Percentiles rank a stretch among this genome's conserved stretches.
Conservation (phyloP, 1,140 invertebrate genomes). For the Drosophila sproati region DNA sequence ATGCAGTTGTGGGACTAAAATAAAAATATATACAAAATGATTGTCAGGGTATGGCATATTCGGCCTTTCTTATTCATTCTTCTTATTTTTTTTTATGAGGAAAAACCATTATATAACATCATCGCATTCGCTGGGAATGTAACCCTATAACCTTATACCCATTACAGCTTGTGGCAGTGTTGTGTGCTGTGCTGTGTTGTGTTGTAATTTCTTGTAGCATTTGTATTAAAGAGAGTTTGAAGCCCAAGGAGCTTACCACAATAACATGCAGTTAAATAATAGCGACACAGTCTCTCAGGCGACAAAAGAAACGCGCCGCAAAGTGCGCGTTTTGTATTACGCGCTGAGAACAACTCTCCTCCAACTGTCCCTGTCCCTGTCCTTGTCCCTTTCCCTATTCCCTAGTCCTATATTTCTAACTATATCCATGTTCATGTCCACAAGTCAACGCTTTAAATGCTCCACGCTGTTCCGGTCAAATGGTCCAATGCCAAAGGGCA, state of each 20-base stretch:
- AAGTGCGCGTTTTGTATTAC: slow-evolving; percentile 78
- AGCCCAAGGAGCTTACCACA: slow-evolving; percentile 60
- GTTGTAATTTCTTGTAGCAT: slow-evolving; percentile 52
- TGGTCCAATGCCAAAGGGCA: slow-evolving; percentile 64
- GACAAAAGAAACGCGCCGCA: slow-evolving; percentile 61
- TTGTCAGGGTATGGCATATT: neutral
- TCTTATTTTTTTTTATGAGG: slow-evolving; percentile 13
- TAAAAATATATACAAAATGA: too few species aligned
- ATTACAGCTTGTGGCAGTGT: slow-evolving; percentile 7
- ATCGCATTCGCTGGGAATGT: slow-evolving; percentile 38
- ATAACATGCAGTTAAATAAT: slow-evolving; percentile 73
- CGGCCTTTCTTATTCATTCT: neutral
- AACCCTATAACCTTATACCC: slow-evolving; percentile 58
- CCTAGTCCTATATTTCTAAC: neutral
- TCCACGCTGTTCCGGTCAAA: slow-evolving; percentile 67
- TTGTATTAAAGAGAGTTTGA: slow-evolving; percentile 61
- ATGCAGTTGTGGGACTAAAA: too few species aligned
- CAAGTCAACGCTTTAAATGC: slow-evolving; percentile 68
- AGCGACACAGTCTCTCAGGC: slow-evolving; percentile 59
- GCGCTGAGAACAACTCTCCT: slow-evolving; percentile 24
- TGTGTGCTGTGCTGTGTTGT: slow-evolving; percentile 31
- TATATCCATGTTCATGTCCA: slow-evolving; percentile 34
- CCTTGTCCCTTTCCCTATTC: neutral
- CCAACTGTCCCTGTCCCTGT: slow-evolving; percentile 3
- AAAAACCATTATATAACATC: slow-evolving; percentile 56